Evolutionary conservation across 2,797 vertebrate species (phyloP).

Genomic region (Phalloptychus januarius): DNA sequence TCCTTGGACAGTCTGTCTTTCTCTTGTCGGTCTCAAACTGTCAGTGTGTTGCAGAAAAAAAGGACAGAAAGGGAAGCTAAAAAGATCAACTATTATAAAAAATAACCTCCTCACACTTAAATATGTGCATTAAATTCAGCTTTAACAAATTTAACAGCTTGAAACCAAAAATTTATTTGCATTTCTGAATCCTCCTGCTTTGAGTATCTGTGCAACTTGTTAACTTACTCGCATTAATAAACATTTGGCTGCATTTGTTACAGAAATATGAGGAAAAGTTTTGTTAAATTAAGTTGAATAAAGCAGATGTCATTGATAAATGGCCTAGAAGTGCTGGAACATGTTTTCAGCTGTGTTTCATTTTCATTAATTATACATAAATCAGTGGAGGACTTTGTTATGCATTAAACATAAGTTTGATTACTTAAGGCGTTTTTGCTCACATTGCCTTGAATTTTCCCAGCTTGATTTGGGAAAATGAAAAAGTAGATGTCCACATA

Average conservation of each 20-base stretch:
- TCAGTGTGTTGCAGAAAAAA: constrained; percentile 8
- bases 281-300: background rate
- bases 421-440: background rate
- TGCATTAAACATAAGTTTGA: constrained; percentile 3
- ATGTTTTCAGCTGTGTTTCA: background rate
- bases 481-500: background rate
- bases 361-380: constrained; percentile 6
- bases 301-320: background rate
- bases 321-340: background rate
- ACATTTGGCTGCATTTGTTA: background rate
- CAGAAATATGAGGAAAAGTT: background rate
- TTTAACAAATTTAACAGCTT: background rate
- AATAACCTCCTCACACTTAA: background rate
- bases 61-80: background rate
- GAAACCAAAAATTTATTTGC: background rate
- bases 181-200: background rate
- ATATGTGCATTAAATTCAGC: background rate
- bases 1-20: constrained; percentile 15
- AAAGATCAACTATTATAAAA: background rate
- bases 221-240: background rate
- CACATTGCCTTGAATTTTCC: background rate
- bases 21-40: constrained; percentile 5
- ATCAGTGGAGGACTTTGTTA: background rate
- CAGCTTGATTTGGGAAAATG: background rate
- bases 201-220: background rate